These are phyloP conservation scores for Sinosuthora webbiana DNA, from an alignment of 2,113 vertebrate species.

Conservation along the genomic window DNA sequence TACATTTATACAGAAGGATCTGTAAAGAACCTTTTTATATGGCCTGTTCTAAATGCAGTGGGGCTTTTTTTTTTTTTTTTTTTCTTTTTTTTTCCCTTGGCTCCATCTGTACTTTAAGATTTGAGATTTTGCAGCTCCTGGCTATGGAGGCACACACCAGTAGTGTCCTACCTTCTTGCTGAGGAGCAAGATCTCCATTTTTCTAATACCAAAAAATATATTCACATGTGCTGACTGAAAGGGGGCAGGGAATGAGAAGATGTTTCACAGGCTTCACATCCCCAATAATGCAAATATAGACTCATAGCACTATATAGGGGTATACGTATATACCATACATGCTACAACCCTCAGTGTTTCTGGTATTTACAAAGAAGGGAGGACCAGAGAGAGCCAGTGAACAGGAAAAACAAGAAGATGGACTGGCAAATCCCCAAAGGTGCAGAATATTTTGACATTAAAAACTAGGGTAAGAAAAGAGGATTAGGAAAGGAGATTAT, in stretches of 20 bases:
- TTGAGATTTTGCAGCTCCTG: background rate
- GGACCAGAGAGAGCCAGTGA: background rate
- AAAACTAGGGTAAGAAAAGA: background rate
- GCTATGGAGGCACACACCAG: background rate
- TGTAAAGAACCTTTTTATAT: conserved; percentile 51
- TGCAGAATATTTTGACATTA: background rate
- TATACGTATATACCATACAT: background rate
- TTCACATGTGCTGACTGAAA: background rate
- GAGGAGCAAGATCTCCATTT: background rate
- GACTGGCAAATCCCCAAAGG: background rate
- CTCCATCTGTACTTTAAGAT: background rate
- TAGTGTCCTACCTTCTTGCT: background rate
- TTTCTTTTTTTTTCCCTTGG: fast-evolving
- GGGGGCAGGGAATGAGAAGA: background rate
- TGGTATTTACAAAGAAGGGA: background rate
- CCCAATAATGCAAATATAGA: background rate
- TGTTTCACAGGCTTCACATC: background rate
- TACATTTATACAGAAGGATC: conserved; percentile 59
- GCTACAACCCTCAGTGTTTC: background rate
- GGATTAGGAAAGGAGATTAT: background rate
- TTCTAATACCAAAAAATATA: background rate
- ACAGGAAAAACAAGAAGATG: background rate
- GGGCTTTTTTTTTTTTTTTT: background rate
- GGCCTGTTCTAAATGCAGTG: background rate
- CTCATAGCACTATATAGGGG: background rate